Evolutionary conservation across 2,113 vertebrate genomes (phyloP).

Genomic region (Poecile atricapillus): DNA sequence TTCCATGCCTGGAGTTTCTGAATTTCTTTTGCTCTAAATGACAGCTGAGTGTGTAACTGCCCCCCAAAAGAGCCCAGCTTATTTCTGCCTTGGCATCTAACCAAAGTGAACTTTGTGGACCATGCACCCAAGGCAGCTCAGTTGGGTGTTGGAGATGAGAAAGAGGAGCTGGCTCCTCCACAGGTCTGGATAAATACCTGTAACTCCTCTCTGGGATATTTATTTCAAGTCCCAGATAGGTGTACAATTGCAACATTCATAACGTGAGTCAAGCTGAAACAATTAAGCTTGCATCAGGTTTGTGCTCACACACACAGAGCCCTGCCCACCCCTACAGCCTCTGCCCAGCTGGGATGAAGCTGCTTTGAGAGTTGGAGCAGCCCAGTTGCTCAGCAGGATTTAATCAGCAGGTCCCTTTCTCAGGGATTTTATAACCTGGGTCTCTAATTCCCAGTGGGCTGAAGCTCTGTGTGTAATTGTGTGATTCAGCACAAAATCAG

Average conservation of each 20-base stretch:
- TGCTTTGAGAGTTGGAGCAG: not conserved
- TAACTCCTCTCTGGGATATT: not conserved
- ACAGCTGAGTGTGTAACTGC: not conserved
- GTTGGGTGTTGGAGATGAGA: not conserved
- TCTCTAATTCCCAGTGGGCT: not conserved
- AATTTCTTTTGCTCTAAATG: not conserved
- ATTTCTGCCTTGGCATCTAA: not conserved
- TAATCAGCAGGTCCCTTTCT: not conserved
- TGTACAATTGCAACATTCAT: not conserved
- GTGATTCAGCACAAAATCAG: not conserved
- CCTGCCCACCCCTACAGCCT: not conserved
- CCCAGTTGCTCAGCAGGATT: not conserved
- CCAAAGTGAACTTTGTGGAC: not conserved
- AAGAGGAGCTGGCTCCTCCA: not conserved
- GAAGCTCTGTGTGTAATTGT: not conserved
- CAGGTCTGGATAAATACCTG: not conserved
- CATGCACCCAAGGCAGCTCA: not conserved
- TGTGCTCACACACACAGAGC: not conserved
- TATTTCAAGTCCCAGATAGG: not conserved
- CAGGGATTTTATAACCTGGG: not conserved
- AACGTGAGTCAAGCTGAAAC: not conserved
- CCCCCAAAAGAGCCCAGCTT: not conserved
- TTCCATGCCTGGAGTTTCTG: not conserved
- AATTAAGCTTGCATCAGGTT: not conserved
- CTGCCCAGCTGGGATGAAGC: not conserved